Base-by-base conservation (phyloP, 2,113 vertebrate genomes). In the Muntiacus reevesi region DNA sequence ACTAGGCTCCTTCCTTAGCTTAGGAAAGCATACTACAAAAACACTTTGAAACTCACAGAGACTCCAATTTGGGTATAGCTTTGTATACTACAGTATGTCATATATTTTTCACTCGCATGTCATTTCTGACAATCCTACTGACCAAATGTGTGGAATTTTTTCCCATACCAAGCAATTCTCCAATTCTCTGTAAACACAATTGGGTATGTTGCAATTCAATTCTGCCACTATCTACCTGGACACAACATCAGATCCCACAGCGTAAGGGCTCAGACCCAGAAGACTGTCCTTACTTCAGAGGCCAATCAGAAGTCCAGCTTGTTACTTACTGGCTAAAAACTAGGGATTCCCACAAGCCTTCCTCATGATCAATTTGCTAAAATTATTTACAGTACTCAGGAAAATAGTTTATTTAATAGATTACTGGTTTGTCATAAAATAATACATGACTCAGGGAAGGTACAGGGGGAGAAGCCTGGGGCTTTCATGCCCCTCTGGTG, bases 11-110 rank as follows among this genome's bases (percentile, higher is more conserved):
- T 67, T 67, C n/a, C 30, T 60, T 94, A 45, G 47, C 67, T 89
- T 12, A 91, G 30, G 25, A 28, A 87, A 17, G 43, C 17, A 54
- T 7, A 62, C 30, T 36, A 91, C 50, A 88, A 52, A 87, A 79
- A 86, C 36, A 54, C 5, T 76, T 67, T 86, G 8, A 30, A 91
- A 89, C 36, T 88, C n/a, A 82, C 21, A 54, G 13, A 87, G n/a
- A 62, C 28, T 88, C 76, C 59, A 88, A 16, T 62, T 90, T 92
- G 30, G 81, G 52, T 57, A 89, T 78, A 93, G 87, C 43, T 91
- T 85, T 76, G 17, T 45, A 47, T 33, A 33, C 11, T 87, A 54
- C 27, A 21, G 19, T 57, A 55, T 62, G 47, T 15, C 4, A 25
- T 23, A 12, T n/a, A 64, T 71, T 83, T 82, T 36, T 54, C 50